Base-by-base conservation (phyloP, 2,888 invertebrate genomes). In the Tortrix viridana region DNA sequence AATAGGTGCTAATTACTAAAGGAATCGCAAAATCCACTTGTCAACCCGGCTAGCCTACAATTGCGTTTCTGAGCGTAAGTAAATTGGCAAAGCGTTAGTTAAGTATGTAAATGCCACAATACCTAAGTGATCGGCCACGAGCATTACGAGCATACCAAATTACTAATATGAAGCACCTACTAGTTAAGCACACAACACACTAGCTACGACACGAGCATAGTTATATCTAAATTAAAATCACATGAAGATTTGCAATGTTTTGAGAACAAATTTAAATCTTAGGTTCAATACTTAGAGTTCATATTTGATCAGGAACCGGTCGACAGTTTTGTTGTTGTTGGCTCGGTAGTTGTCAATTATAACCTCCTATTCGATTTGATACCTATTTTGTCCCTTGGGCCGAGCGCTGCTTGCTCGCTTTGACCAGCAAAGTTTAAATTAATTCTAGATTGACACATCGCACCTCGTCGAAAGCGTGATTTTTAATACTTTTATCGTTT, bases 281-380 rank as follows among this genome's bases (percentile, higher is more conserved):
- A 65, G 49, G 38, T 41, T 22, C 41, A 65, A 53, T 65, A 32
- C 71, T 66, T 80, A 88, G 76, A 78, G 82, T 74, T 70, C 70
- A 83, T 73, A 77, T 82, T 88, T 79, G 80, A 81, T 77, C 75
- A 80, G 75, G 74, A 70, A 64, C 65, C 65, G 65, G 62, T 67
- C 60, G 78, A 71, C 75, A 72, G 71, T 81, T 82, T 65, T 77
- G 81, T 79, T 79, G 83, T 82, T 86, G 79, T 86, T 87, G 78
- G 81, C 74, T 80, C 80, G 83, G 75, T 76, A 70, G 71, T 70
- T 81, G 84, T 85, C 88, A 88, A 88, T 89, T 88, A 89, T 89
- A 86, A 88, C 85, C 83, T 85, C 85, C 86, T 88, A 88, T 89
- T 87, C 82, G 88, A 89, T 90, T 88, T 88, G 87, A 88, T 86